Conservation (phyloP, 2,797 vertebrate species). For the Platalea minor region DNA sequence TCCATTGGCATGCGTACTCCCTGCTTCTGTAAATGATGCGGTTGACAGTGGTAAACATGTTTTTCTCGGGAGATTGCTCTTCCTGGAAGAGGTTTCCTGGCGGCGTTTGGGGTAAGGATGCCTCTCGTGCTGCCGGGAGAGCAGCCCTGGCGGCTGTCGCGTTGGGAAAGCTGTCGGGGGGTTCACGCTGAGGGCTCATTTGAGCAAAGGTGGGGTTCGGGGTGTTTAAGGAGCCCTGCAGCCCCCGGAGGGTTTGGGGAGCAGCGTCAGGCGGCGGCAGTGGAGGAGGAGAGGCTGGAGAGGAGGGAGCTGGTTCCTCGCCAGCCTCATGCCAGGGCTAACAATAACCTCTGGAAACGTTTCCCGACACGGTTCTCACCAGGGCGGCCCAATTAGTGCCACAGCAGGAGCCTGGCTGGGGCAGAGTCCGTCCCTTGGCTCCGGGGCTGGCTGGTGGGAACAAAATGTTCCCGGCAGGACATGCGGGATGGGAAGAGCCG, state of each 20-base stretch:
- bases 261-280: rapidly evolving
- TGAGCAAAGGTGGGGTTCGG: neutral
- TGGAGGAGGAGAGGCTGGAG: neutral
- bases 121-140: neutral
- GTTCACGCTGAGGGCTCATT: neutral
- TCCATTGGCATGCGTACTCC: neutral
- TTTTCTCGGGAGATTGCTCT: constrained; percentile 29
- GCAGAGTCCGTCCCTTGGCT: constrained; percentile 36
- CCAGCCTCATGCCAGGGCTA: constrained; percentile 57
- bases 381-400: constrained; percentile 53
- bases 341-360: constrained; percentile 30
- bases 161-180: rapidly evolving
- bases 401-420: constrained; percentile 48
- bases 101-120: neutral
- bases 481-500: neutral
- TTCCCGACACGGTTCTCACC: constrained; percentile 30
- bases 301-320: constrained; percentile 43
- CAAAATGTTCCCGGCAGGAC: constrained; percentile 39
- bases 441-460: neutral
- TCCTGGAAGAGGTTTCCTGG: constrained; percentile 29
- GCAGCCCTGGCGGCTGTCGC: rapidly evolving
- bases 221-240: neutral
- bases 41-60: constrained; percentile 33
- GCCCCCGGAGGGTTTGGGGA: neutral
- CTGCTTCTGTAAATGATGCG: neutral